Conservation (phyloP, 2,888 invertebrate genomes). For the Hermodice carunculata region DNA sequence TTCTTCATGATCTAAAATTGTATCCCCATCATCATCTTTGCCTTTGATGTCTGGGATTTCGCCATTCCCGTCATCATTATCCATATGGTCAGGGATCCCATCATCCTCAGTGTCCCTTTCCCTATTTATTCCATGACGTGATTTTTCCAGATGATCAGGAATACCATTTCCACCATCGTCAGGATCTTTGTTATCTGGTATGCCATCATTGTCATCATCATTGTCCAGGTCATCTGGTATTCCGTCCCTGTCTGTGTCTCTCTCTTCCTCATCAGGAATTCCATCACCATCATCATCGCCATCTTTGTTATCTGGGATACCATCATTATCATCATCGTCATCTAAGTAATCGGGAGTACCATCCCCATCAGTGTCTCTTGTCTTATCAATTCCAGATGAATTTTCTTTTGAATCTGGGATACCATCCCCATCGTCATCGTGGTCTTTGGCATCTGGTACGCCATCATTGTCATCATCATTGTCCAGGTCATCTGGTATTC, state of each 20-base stretch:
- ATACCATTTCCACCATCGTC: conserved; percentile 53
- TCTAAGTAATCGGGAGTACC: conserved; percentile 45
- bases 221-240: conserved; percentile 43
- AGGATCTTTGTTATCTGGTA: conserved; percentile 47
- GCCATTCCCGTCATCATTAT: conserved; percentile 31
- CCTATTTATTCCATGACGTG: conserved; percentile 48
- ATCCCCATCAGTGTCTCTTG: conserved; percentile 25
- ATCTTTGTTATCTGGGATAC: conserved; percentile 48
- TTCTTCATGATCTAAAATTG: conserved; percentile 41
- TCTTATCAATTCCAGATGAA: conserved; percentile 52
- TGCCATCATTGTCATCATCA: conserved; percentile 41
- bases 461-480: conserved; percentile 61
- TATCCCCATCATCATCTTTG: conserved; percentile 55
- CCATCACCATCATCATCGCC: conserved; percentile 51
- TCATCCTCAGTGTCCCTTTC: conserved; percentile 58
- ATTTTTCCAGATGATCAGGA: conserved; percentile 42
- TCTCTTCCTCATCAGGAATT: conserved; percentile 47
- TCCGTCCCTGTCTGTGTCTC: conserved; percentile 54
- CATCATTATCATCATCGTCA: conserved; percentile 49
- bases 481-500: conserved; percentile 46
- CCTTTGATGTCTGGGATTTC: conserved; percentile 44
- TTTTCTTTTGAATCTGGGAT: conserved; percentile 45
- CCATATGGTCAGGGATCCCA: conserved; percentile 52
- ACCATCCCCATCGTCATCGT: conserved; percentile 51
- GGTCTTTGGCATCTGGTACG: conserved; percentile 44